These are phyloP conservation scores for Amblyopsis hoosieri DNA, from an alignment of 2,797 vertebrate species.

Conservation along the genomic window DNA sequence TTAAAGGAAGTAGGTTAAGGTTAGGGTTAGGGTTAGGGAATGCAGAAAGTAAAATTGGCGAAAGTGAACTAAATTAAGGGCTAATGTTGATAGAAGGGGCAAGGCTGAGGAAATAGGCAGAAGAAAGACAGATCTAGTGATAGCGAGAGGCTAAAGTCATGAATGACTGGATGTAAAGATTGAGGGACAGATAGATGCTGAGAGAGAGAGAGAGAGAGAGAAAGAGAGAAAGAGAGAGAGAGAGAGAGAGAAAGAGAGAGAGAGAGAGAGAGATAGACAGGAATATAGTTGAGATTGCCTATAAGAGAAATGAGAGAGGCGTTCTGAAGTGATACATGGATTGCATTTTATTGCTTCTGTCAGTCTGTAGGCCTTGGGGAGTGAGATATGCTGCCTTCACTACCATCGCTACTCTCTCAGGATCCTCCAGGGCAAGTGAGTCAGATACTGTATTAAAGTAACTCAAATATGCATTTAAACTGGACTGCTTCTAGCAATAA, in stretches of 20 bases:
- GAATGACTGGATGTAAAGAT: conserved; percentile 16
- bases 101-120: neutral
- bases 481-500: neutral
- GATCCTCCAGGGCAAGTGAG: conserved; percentile 39
- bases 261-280: conserved; percentile 16
- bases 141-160: neutral
- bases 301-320: conserved; percentile 24
- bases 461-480: neutral
- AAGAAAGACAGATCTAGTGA: conserved; percentile 10
- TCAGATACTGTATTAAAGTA: conserved; percentile 6
- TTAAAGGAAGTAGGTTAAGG: too few relatives aligned
- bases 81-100: neutral
- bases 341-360: conserved; percentile 67
- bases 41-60: too few relatives aligned
- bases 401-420: conserved; percentile 42
- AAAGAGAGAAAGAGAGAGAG: too few relatives aligned
- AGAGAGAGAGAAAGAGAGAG: conserved; percentile 13
- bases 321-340: conserved; percentile 59
- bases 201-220: too few relatives aligned
- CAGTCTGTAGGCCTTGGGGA: conserved; percentile 52
- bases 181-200: neutral
- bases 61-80: too few relatives aligned
- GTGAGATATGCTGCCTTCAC: conserved; percentile 35
- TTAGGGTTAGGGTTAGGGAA: too few relatives aligned
- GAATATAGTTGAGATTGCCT: neutral